Evolutionary conservation across 2,888 invertebrate species (phyloP), one percentile per base, ranked within the genome.

Genomic region (Slavum lentiscoides): DNA sequence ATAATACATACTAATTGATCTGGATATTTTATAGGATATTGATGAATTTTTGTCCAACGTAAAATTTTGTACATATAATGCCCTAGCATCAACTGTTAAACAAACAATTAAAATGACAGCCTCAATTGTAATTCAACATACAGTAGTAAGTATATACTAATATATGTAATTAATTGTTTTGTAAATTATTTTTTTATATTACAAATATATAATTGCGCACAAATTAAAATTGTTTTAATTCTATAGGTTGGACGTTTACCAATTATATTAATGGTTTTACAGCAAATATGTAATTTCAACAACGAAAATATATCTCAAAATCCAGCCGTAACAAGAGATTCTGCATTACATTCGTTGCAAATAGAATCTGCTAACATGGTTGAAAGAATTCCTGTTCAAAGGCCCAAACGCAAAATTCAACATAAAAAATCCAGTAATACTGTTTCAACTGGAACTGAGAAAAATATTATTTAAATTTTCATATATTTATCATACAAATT

Each of bases 11-110:
- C 6, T 0, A n/a, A 49, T 19, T 11, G 3, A 55, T 66, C 17
- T 15, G 21, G n/a, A 43, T 61, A 30, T 49, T 70, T 70, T 19
- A 30, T 19, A 80, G 80, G 80, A 80, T n/a, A 80, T 80, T 55
- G 80, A 80, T 80, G 70, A 70, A 9, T 80, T 80, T 72, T 72
- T 80, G 5, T 19, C 72, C 17, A 80, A 70, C n/a, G 69, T 69
- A 43, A 80, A 72, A 43, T 80, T 70, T n/a, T 55, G 70, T 13
- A 80, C 80, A 5, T 72, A 64, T 13, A 80, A 64, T 70, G 80
- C 70, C 53, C 9, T 80, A 55, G 55, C 64, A 2, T 70, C 69
- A 39, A 80, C 70, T 5, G 70, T 64, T 5, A 80, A 80, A 64
- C 80, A 80, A 55, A 80, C 70, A 15, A 72, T 80, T 80, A 64